These are phyloP conservation scores for Semnornis frantzii DNA, from an alignment of 2,113 vertebrate genomes.

Conservation along the genomic window DNA sequence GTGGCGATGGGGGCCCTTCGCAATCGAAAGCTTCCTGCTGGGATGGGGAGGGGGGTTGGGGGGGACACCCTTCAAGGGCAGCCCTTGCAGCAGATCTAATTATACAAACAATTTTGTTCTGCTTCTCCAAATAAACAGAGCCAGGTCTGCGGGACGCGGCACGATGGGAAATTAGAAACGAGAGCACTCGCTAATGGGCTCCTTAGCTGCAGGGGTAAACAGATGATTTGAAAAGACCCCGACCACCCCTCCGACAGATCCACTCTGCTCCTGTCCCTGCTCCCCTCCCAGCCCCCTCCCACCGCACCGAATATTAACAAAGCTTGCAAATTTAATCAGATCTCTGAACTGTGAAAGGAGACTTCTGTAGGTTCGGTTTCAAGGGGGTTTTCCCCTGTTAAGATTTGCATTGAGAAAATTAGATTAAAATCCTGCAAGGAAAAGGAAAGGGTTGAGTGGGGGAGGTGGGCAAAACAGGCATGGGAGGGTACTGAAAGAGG, in stretches of 20 bases:
- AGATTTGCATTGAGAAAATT: slow-evolving; percentile 66
- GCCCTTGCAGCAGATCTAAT: slow-evolving; percentile 73
- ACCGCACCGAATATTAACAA: slow-evolving; percentile 49
- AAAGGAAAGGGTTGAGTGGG: neutral
- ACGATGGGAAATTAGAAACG: slow-evolving; percentile 74
- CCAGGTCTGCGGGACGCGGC: slow-evolving; percentile 56
- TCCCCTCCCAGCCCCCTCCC: neutral
- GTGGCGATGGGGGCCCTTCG: no score
- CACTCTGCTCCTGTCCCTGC: neutral
- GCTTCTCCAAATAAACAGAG: slow-evolving; percentile 80
- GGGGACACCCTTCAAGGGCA: slow-evolving; percentile 62
- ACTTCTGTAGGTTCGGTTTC: slow-evolving; percentile 60
- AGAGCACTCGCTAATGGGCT: slow-evolving; percentile 74
- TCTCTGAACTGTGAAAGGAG: slow-evolving; percentile 67
- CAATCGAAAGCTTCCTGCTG: no score
- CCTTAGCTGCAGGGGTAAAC: slow-evolving; percentile 78
- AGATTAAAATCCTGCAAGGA: slow-evolving; percentile 51
- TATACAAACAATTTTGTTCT: slow-evolving; percentile 77
- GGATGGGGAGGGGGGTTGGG: no score
- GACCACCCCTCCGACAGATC: slow-evolving; percentile 24
- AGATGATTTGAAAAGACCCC: slow-evolving; percentile 70
- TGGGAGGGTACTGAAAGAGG: rapidly evolving
- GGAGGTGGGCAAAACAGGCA: rapidly evolving
- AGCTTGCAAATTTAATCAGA: slow-evolving; percentile 67
- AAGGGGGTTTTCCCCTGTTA: slow-evolving; percentile 38